Conservation (phyloP, 2,113 vertebrate species). For the Tragelaphus strepsiceros region DNA sequence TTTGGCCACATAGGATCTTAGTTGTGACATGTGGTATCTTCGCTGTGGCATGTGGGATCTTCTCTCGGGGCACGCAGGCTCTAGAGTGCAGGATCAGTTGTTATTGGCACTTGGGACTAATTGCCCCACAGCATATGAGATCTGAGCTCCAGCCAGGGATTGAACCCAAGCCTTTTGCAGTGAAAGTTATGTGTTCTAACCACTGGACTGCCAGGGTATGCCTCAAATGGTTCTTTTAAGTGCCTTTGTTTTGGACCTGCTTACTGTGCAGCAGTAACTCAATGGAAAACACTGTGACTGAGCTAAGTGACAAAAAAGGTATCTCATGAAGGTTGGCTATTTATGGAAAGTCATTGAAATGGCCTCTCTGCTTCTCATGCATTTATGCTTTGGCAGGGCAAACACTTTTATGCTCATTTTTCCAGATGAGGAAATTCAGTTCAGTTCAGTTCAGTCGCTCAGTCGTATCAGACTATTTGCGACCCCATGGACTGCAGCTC, state of each 20-base stretch:
- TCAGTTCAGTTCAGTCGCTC: neutral
- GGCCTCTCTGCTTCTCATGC: no score
- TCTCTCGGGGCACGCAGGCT: neutral
- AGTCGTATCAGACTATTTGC: neutral
- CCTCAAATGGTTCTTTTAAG: neutral
- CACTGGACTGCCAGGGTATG: neutral
- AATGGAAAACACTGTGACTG: accelerated
- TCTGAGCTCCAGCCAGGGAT: neutral
- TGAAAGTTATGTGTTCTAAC: neutral
- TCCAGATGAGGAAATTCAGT: neutral
- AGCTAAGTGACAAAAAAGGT: neutral
- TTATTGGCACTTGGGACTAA: neutral
- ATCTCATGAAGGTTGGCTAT: neutral
- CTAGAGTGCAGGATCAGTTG: neutral
- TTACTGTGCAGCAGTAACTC: neutral
- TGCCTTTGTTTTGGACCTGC: accelerated
- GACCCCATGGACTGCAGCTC: neutral
- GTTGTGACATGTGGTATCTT: neutral
- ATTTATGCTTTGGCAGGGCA: neutral
- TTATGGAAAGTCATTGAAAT: neutral
- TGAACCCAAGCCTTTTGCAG: neutral
- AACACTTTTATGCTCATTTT: neutral
- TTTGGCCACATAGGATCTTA: neutral
- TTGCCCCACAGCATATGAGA: neutral
- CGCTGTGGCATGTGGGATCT: neutral